phyloP scores from a whole-genome alignment of 2,113 vertebrate species.

The Casuarius casuarius region DNA sequence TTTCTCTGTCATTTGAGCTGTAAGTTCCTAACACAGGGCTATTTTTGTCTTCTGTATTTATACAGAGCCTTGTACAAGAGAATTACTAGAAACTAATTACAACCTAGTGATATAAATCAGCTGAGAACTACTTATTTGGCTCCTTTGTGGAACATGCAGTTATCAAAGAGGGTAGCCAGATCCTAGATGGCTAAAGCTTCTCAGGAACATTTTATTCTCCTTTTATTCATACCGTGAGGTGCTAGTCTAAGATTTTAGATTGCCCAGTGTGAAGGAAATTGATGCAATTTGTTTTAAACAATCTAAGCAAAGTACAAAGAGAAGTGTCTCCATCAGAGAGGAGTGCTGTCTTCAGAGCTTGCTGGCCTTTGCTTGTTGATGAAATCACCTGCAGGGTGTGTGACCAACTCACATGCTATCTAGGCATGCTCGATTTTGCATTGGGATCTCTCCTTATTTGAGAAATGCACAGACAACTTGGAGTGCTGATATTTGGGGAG shows the following conservation, averaged over 20 bases:
- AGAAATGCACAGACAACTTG: background rate
- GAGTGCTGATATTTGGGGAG: background rate
- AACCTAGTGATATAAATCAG: background rate
- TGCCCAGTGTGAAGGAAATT: background rate
- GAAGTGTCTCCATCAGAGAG: background rate
- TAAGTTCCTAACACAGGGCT: background rate
- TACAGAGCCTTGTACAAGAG: background rate
- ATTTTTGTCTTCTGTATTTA: background rate
- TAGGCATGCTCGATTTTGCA: background rate
- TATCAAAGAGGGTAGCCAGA: background rate
- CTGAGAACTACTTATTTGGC: background rate
- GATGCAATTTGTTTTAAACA: background rate
- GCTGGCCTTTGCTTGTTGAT: background rate
- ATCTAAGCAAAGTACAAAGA: background rate
- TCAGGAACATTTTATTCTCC: background rate
- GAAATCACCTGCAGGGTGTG: background rate
- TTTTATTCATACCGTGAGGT: background rate
- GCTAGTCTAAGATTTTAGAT: background rate
- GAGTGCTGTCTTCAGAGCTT: background rate
- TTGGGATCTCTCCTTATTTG: background rate
- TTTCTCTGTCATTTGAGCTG: background rate
- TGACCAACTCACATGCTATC: rapidly evolving
- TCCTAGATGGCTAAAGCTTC: background rate
- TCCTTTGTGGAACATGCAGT: background rate
- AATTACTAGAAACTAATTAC: constrained; percentile 34